Evolutionary conservation across 2,888 invertebrate species (phyloP).

Genomic region (Podabrus alpinus): DNA sequence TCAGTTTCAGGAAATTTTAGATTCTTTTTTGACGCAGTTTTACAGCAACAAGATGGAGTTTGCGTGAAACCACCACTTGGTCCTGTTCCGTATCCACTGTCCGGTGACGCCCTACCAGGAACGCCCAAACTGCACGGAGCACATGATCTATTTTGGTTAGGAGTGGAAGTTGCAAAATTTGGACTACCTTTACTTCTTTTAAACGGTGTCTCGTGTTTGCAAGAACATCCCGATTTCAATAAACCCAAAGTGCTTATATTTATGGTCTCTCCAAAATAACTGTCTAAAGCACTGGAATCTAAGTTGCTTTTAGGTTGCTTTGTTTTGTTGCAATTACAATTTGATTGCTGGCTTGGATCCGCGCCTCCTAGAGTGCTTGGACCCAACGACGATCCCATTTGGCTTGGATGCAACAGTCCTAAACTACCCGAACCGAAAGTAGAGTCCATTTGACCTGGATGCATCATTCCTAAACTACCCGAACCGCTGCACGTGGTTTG

Average conservation of each 20-base stretch:
- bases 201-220: not conserved
- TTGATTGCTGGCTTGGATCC: not conserved
- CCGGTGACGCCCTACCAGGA: too few relatives aligned
- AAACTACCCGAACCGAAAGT: not conserved
- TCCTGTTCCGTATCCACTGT: not conserved
- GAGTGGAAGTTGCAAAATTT: not conserved
- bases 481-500: not conserved
- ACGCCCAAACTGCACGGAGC: too few relatives aligned
- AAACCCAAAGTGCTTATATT: not conserved
- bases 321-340: not conserved
- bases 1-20: not conserved
- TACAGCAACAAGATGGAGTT: not conserved
- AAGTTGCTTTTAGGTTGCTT: not conserved
- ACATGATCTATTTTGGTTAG: too few relatives aligned
- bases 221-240: not conserved
- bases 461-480: not conserved
- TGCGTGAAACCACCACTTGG: not conserved
- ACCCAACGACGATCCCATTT: too few relatives aligned
- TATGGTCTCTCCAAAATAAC: not conserved
- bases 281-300: not conserved
- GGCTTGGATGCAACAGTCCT: not conserved
- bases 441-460: not conserved
- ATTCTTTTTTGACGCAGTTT: not conserved
- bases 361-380: too few relatives aligned
- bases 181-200: not conserved